Evolutionary conservation across 2,888 invertebrate genomes (phyloP), one percentile per base, ranked within the genome.

Genomic region (Cerceris ruficornis): DNA sequence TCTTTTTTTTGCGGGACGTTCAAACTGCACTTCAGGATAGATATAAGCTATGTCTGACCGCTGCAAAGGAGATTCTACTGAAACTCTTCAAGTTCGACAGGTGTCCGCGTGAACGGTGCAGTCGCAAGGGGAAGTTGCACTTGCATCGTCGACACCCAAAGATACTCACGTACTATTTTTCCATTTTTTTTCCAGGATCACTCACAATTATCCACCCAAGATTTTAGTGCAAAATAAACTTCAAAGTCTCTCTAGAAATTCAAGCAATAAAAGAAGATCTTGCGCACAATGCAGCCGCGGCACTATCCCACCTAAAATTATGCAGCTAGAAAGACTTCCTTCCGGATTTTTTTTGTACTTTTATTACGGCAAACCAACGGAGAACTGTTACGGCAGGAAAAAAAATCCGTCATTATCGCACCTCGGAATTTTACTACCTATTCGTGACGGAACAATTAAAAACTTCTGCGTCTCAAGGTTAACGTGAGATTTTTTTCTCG

Each of bases 31-130:
- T 8, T 1, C 13, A 11, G 15, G 4, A 28, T 28, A 28, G 28
- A 28, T 28, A 28, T 15, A 55, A 14, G 41, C 15, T 46, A 17
- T 7, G 82, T 84, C 73, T 71, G 71, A 75, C 69, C 73, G 60
- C 14, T 72, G 52, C 50, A 54, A 50, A 46, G 55, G 50, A 77
- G 66, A 67, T 71, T 83, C 71, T 60, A 83, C 78, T 81, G 77
- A 75, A 75, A 74, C 64, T 74, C 69, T 62, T 54, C 52, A 65
- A 55, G 28, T 42, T 59, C 43, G 39, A 41, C 11, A 4, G 28
- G 17, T 17, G 7, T 7, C 4, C 15, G 17, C 50, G 2, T 50
- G 68, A 71, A 50, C 17, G 59, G 9, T 39, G 49, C 14, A 42
- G 42, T 13, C 17, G 52, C 57, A 75, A 71, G 41, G 46, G 49